phyloP scores from a whole-genome alignment of 2,113 vertebrate species.

The Zosterops pallidus region DNA sequence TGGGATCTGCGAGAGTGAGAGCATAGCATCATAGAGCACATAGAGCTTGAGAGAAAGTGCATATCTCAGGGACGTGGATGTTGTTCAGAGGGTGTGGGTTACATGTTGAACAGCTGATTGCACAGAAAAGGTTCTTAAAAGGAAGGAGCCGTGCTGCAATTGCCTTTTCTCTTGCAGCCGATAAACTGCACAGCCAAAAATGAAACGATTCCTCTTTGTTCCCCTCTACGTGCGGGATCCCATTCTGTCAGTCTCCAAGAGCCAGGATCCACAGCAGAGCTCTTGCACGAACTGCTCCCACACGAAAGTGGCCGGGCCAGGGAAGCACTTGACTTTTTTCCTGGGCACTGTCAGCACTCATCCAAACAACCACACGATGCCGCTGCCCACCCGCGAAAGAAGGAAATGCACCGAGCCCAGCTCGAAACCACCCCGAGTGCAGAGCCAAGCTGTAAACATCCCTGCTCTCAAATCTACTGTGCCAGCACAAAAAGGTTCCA shows the following conservation, averaged over 20 bases:
- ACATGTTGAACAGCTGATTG: background rate
- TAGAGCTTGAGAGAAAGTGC: background rate
- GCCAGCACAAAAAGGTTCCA: background rate
- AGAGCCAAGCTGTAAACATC: background rate
- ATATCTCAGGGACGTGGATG: too few species aligned
- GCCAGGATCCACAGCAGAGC: background rate
- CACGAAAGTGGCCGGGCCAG: background rate
- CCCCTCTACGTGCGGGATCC: rapidly evolving
- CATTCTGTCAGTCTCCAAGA: background rate
- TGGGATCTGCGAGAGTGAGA: background rate
- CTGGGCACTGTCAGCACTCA: background rate
- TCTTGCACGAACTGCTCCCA: background rate
- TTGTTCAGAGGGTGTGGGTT: background rate
- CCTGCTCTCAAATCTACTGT: background rate
- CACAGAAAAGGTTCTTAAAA: background rate
- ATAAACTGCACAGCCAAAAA: background rate
- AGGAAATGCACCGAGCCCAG: background rate
- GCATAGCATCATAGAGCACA: too few species aligned
- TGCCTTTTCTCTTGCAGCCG: background rate
- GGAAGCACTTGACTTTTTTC: background rate
- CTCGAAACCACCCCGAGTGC: too few species aligned
- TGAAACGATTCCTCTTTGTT: background rate
- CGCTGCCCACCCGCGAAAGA: background rate
- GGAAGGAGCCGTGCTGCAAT: background rate
- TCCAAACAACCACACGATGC: background rate